Percentiles rank a stretch among this genome's conserved stretches.
These are phyloP conservation scores for Samia ricini DNA, from an alignment of 1,140 invertebrate genomes.

Conservation along the genomic window DNA sequence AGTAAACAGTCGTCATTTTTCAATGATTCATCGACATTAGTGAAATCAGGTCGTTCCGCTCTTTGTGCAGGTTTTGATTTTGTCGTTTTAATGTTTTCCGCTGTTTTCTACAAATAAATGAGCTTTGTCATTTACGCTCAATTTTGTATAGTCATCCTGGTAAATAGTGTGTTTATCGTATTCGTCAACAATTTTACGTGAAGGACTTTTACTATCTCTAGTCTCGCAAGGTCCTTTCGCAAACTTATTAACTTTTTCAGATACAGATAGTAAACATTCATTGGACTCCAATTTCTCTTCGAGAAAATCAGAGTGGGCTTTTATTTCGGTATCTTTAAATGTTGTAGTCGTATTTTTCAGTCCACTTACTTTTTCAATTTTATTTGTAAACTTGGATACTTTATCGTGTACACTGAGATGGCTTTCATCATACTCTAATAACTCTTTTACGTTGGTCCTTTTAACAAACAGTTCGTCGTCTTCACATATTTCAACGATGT, in stretches of 20 bases:
- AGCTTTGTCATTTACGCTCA: conserved; percentile 83
- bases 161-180: conserved; percentile 74
- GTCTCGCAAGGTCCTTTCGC: conserved; percentile 55
- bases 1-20: conserved; percentile 77
- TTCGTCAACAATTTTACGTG: conserved; percentile 60
- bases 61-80: conserved; percentile 67
- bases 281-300: conserved; percentile 63
- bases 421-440: conserved; percentile 59
- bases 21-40: conserved; percentile 76
- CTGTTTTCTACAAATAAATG: conserved; percentile 80
- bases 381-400: conserved; percentile 74
- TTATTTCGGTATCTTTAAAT: conserved; percentile 57
- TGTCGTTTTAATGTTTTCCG: conserved; percentile 77
- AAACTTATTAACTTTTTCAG: conserved; percentile 81
- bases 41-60: conserved; percentile 72
- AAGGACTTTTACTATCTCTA: conserved; percentile 52
- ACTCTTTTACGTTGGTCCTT: conserved; percentile 43
- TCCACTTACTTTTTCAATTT: conserved; percentile 47
- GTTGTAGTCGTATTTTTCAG: conserved; percentile 45
- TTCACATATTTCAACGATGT: conserved; percentile 78
- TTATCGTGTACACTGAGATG: conserved; percentile 76
- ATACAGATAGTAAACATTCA: conserved; percentile 79
- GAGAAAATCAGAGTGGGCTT: conserved; percentile 49
- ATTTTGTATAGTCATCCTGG: conserved; percentile 80
- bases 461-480: conserved; percentile 68